Conservation (phyloP, 2,113 vertebrate species). For the Calyptomena viridis region DNA sequence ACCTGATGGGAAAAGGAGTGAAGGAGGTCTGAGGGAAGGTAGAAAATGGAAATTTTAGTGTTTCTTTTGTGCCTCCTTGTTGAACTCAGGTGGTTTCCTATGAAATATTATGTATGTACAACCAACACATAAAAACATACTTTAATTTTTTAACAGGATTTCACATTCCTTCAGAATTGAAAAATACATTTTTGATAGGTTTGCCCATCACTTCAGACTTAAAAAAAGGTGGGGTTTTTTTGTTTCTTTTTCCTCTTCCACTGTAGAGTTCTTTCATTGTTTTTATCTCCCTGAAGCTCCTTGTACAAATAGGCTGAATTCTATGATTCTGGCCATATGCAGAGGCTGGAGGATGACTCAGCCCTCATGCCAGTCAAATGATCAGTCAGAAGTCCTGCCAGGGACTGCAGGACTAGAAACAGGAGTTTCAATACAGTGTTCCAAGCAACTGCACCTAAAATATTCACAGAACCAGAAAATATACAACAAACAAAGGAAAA, state of each 20-base stretch:
- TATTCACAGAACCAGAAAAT: neutral
- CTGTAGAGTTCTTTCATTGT: neutral
- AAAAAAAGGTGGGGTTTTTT: rapidly evolving
- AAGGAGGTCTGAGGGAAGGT: neutral
- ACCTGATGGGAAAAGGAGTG: neutral
- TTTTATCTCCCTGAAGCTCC: neutral
- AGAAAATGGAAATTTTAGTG: neutral
- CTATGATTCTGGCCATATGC: rapidly evolving
- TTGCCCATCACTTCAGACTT: neutral
- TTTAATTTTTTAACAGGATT: neutral
- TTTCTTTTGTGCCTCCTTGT: neutral
- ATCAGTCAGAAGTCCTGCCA: neutral
- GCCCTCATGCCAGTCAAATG: neutral
- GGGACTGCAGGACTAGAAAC: neutral
- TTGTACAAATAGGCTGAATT: neutral
- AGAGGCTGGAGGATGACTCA: neutral
- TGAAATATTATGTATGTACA: neutral
- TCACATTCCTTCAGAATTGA: neutral
- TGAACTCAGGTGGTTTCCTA: neutral
- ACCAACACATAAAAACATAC: neutral
- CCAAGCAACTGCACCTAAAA: neutral
- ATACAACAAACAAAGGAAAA: neutral
- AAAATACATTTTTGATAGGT: neutral
- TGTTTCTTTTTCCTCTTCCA: neutral
- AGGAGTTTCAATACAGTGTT: neutral